Conservation (phyloP, 2,113 vertebrate species). For the Speoplatyrhinus poulsoni region DNA sequence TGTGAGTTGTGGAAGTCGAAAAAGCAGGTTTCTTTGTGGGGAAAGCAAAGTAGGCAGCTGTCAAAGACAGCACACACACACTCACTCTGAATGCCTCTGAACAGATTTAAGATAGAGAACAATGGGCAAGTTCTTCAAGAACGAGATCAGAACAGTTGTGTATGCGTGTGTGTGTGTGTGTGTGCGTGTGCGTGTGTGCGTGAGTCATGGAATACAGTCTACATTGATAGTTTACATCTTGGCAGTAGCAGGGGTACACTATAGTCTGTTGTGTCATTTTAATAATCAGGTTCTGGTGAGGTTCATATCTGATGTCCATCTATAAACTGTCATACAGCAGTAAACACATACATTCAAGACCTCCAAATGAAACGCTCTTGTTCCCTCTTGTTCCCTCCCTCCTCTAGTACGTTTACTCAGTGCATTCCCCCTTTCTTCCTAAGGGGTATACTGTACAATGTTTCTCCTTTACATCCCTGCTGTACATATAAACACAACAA, state of each 20-base stretch:
- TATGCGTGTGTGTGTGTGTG: not conserved
- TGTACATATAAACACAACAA: slow-evolving; percentile 11
- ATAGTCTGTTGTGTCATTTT: slow-evolving; percentile 47
- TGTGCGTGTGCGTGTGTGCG: not conserved
- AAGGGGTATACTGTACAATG: not conserved
- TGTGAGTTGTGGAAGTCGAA: slow-evolving; percentile 15
- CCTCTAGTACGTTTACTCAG: not conserved
- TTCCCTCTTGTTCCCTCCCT: not conserved
- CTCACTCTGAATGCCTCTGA: not conserved
- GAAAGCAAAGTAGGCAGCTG: not conserved
- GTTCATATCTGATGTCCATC: slow-evolving; percentile 4
- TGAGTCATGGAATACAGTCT: slow-evolving; percentile 19
- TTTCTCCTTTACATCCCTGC: no score
- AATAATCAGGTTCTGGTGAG: slow-evolving; percentile 42
- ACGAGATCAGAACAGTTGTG: not conserved
- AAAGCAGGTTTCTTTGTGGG: not conserved
- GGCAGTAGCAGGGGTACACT: slow-evolving; percentile 33
- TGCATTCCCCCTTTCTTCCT: not conserved
- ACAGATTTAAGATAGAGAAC: not conserved
- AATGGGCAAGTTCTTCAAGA: not conserved
- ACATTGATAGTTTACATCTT: slow-evolving; percentile 54
- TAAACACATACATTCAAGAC: not conserved
- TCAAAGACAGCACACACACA: not conserved
- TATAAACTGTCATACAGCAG: slow-evolving; percentile 26
- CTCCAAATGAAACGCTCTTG: not conserved